These are phyloP conservation scores for Coracias cyanogaster DNA, from an alignment of 2,797 vertebrate species.

Conservation along the genomic window DNA sequence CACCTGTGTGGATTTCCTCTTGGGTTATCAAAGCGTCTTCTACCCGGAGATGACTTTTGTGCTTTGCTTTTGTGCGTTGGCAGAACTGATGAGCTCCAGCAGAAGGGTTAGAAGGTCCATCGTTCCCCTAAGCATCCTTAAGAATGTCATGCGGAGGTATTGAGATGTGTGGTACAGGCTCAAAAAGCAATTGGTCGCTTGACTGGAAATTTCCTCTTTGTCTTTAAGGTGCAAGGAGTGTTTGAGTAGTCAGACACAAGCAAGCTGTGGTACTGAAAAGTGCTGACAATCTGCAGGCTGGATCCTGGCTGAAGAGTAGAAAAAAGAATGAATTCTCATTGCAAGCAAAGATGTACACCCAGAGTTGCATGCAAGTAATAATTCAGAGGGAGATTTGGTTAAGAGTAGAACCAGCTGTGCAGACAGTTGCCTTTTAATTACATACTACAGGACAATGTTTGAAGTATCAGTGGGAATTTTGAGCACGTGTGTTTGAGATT, in stretches of 20 bases:
- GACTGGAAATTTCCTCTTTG: neutral
- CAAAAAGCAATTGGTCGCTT: neutral
- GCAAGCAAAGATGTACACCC: neutral
- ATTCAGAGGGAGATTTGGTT: neutral
- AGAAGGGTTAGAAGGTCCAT: neutral
- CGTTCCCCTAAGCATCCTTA: neutral
- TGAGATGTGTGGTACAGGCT: neutral
- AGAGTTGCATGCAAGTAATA: neutral
- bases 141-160: accelerated
- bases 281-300: neutral
- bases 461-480: neutral
- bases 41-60: neutral
- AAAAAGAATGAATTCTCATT: neutral
- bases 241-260: neutral
- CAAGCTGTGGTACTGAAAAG: neutral
- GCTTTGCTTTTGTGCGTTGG: neutral
- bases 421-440: neutral
- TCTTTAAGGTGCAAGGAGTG: neutral
- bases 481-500: neutral
- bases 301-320: neutral
- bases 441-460: neutral
- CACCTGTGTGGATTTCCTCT: neutral
- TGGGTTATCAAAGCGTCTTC: neutral
- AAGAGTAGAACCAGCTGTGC: neutral
- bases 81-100: neutral